Percentiles rank a stretch among this genome's conserved stretches.
Evolutionary conservation across 1,140 invertebrate genomes (phyloP).

Genomic region (Pemphigus obesinymphae): DNA sequence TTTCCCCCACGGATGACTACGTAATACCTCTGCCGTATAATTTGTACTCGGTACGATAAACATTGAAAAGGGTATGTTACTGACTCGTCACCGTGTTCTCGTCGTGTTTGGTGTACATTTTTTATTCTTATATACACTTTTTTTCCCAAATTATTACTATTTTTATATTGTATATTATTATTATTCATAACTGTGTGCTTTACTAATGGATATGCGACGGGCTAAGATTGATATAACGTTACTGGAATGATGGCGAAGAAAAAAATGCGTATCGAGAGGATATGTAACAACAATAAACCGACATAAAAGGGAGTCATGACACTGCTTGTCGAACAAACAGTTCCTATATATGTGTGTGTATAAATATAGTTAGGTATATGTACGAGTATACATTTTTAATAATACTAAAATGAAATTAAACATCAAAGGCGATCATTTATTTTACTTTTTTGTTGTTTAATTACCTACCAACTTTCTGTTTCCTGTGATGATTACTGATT

Average conservation of each 20-base stretch:
- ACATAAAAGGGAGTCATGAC: neutral
- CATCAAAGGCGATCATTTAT: neutral
- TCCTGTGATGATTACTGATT: no score
- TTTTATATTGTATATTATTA: neutral
- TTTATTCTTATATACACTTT: no score
- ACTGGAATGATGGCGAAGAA: neutral
- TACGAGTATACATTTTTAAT: no score
- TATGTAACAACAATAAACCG: neutral
- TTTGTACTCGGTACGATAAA: conserved; percentile 40
- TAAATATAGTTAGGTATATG: no score
- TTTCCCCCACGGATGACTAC: conserved; percentile 40
- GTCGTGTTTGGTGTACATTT: neutral
- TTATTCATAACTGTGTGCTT: conserved; percentile 21
- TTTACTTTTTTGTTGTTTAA: conserved; percentile 11
- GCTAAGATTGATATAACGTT: neutral
- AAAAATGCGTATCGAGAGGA: neutral
- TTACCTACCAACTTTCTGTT: neutral
- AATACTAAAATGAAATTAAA: conserved; percentile 23
- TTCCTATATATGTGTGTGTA: no score
- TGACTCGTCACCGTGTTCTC: conserved; percentile 26
- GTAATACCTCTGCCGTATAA: conserved; percentile 42
- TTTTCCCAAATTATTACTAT: neutral
- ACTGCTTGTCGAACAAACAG: neutral
- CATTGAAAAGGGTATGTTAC: conserved; percentile 41
- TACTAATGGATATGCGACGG: conserved; percentile 19